Base-by-base conservation (phyloP, 1,140 invertebrate species). In the Heliconius hewitsoni region DNA sequence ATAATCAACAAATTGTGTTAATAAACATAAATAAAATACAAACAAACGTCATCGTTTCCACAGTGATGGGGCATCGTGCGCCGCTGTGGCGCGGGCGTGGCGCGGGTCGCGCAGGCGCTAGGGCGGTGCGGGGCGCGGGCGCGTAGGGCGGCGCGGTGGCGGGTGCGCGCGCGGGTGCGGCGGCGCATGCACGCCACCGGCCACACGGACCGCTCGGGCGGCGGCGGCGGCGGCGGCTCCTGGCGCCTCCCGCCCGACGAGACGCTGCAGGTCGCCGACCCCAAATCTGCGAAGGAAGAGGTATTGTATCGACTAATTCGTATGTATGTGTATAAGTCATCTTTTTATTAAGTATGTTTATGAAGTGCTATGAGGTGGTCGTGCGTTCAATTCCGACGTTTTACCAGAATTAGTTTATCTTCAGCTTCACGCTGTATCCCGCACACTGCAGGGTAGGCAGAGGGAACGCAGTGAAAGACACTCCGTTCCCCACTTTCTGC, bases 221-320 rank as follows among this genome's bases (percentile, higher is more conserved):
- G 95, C 84, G 93, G 93, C 89, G 95, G 95, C 87, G 95, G 95
- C 88, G 94, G 95, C 82, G 94, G 94, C 89, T 97, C 97, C 88
- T 98, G 97, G 97, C 97, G 97, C 93, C 95, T 98, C 92, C 97
- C 97, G 92, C 97, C 97, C 84, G 97, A 98, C 95, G 97, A 98
- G 95, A 98, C 97, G 83, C 96, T 98, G 84, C 97, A 98, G 95
- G 97, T 98, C 90, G 97, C 96, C 94, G 97, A 97, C 95, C 96
- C 97, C 84, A 97, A 97, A 94, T 96, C 96, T 90, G 90, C 91
- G 85, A 97, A 97, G 90, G 96, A 97, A 93, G 96, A 96, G 86
- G 96, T 95, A 60, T 19, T 46, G 5, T 52, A 19, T 16, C 55
- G 13, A 70, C 66, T 27, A 46, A 76, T 13, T 42, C 27, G 11